Percentiles rank a stretch among this genome's conserved stretches.
These are phyloP conservation scores for Falco naumanni DNA, from an alignment of 2,797 vertebrate genomes.

Conservation along the genomic window DNA sequence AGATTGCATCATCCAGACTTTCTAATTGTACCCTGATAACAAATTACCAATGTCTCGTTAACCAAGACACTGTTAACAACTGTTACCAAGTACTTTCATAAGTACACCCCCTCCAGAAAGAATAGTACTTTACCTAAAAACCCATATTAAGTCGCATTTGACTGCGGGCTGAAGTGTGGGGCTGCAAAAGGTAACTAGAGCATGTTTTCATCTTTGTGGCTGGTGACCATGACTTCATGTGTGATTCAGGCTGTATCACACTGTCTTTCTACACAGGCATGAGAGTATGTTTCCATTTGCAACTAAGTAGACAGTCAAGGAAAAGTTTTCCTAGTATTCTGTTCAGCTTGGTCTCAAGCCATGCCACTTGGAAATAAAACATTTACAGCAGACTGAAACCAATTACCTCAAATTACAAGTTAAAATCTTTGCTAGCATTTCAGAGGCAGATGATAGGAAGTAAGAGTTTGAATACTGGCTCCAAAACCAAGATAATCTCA, in stretches of 20 bases:
- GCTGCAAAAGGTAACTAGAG: not conserved
- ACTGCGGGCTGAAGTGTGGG: not conserved
- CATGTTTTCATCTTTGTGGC: not conserved
- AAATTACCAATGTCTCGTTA: not conserved
- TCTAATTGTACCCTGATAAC: too few relatives aligned
- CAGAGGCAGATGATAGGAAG: not conserved
- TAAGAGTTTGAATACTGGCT: not conserved
- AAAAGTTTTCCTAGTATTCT: not conserved
- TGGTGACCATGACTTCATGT: fast-evolving
- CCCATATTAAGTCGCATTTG: not conserved
- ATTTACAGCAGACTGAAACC: not conserved
- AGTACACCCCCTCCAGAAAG: not conserved
- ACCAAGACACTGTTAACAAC: not conserved
- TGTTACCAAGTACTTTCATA: not conserved
- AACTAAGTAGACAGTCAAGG: not conserved
- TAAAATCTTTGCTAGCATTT: not conserved
- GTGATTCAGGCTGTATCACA: not conserved
- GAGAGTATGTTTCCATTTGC: not conserved
- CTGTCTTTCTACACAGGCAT: not conserved
- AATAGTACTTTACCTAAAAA: not conserved
- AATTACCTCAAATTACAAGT: not conserved
- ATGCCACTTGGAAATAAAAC: not conserved
- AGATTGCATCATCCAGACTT: not conserved
- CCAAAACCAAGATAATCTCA: not conserved
- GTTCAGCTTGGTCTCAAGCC: not conserved